A percentile compares a stretch with the other conserved stretches of the same genome.
Conservation (phyloP, 2,888 invertebrate genomes). For the Drosophila rubida region DNA sequence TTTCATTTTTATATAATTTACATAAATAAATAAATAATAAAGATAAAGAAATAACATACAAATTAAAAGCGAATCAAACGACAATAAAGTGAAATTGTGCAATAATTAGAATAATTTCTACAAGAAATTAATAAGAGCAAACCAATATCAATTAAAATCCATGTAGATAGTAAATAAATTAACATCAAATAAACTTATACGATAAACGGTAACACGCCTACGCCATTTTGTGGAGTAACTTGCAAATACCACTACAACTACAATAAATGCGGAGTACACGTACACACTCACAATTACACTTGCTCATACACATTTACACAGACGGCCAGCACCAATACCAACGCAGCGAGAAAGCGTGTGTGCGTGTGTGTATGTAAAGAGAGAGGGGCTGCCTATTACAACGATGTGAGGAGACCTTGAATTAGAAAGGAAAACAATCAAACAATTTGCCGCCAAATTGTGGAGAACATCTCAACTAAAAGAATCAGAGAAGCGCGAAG, state of each 20-base stretch:
- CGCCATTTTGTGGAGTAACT: conserved; percentile 44
- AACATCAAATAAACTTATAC: conserved; percentile 34
- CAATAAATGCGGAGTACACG: conserved; percentile 9
- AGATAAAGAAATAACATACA: conserved; percentile 10
- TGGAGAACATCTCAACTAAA: conserved; percentile 1
- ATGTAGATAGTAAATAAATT: conserved; percentile 45
- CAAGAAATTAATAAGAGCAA: conserved; percentile 64
- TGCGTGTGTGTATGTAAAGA: conserved; percentile 3
- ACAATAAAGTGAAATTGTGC: conserved; percentile 54
- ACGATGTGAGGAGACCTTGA: conserved; percentile 53
- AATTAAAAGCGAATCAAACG: conserved; percentile 6
- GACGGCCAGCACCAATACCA: conserved; percentile 29
- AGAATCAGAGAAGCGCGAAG: conserved; percentile 1
- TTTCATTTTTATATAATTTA: conserved; percentile 54
- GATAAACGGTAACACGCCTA: conserved; percentile 23
- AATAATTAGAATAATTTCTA: conserved; percentile 66
- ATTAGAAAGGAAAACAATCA: conserved; percentile 39
- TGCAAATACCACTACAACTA: conserved; percentile 15
- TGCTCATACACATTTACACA: neutral
- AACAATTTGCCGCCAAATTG: conserved; percentile 61
- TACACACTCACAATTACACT: conserved; percentile 19
- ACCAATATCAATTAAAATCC: conserved; percentile 39
- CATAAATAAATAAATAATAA: conserved; percentile 1
- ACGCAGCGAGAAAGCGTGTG: neutral
- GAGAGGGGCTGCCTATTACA: conserved; percentile 24